A percentile compares a stretch with the other conserved stretches of the same genome.
phyloP scores from a whole-genome alignment of 2,113 vertebrate genomes.

The Pantherophis guttatus region DNA sequence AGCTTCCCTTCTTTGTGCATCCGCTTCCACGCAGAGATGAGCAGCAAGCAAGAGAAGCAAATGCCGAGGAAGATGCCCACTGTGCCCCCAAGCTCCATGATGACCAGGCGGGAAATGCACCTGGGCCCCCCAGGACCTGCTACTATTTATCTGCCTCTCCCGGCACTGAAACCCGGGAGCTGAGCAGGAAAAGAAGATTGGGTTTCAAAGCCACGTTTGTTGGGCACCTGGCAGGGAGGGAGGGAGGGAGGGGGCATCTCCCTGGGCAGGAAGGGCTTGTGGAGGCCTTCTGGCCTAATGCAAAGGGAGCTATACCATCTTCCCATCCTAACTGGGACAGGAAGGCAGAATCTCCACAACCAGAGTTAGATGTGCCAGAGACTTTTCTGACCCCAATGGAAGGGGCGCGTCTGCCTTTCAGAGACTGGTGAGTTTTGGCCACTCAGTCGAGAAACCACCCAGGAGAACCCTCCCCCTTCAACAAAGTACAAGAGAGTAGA shows the following conservation, averaged over 20 bases:
- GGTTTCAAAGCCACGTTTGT: background rate
- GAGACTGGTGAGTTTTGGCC: background rate
- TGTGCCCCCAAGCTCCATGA: slow-evolving; percentile 46
- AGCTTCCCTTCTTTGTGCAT: slow-evolving; percentile 42
- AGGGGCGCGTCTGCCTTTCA: background rate
- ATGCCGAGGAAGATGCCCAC: slow-evolving; percentile 48
- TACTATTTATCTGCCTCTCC: background rate
- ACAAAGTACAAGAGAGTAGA: background rate
- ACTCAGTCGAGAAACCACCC: background rate
- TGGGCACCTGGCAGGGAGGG: background rate
- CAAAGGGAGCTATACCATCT: background rate
- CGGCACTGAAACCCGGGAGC: background rate
- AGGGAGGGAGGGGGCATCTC: background rate
- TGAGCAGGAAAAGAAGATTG: background rate
- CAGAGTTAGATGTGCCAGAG: background rate
- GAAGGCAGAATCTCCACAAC: background rate
- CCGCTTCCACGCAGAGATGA: slow-evolving; percentile 50
- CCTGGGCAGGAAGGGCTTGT: background rate
- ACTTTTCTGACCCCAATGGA: background rate
- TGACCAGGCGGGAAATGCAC: too few relatives aligned
- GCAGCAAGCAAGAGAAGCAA: slow-evolving; percentile 43
- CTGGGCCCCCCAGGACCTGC: background rate
- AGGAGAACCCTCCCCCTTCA: background rate
- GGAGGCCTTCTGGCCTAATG: background rate
- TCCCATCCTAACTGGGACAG: background rate